These are phyloP conservation scores for Drosophila buzzatii DNA, from an alignment of 2,888 invertebrate genomes.

Conservation along the genomic window DNA sequence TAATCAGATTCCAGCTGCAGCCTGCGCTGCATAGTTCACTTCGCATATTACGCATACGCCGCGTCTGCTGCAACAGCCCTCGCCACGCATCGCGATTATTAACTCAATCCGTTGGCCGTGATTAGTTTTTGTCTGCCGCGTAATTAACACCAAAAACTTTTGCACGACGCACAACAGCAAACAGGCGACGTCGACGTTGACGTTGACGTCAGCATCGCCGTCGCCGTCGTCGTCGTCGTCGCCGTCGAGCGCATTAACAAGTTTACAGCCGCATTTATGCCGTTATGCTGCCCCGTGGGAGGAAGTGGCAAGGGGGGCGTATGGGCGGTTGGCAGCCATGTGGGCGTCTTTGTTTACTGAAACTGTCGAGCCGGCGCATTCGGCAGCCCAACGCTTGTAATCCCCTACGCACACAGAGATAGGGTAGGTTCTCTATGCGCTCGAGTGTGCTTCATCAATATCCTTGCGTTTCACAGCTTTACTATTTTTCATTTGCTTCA, in stretches of 20 bases:
- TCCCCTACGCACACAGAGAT: constrained; percentile 51
- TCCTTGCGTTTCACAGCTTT: constrained; percentile 60
- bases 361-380: constrained; percentile 56
- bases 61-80: neutral
- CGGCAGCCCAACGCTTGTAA: constrained; percentile 40
- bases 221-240: too few species aligned
- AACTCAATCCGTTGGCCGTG: constrained; percentile 22
- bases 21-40: neutral
- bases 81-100: constrained; percentile 4
- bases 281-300: constrained; percentile 47
- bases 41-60: constrained; percentile 45
- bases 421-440: constrained; percentile 43
- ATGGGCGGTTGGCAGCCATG: neutral
- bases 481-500: constrained; percentile 63
- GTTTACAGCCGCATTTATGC: constrained; percentile 81
- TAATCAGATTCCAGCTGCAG: neutral
- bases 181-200: neutral
- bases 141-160: constrained; percentile 55
- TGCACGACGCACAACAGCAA: neutral
- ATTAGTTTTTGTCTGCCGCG: constrained; percentile 52
- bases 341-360: constrained; percentile 49
- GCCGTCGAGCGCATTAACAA: constrained; percentile 63
- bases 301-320: too few species aligned
- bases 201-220: constrained; percentile 10
- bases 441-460: constrained; percentile 84